Base-by-base conservation (phyloP, 2,888 invertebrate species). In the Ophonus ardosiacus region DNA sequence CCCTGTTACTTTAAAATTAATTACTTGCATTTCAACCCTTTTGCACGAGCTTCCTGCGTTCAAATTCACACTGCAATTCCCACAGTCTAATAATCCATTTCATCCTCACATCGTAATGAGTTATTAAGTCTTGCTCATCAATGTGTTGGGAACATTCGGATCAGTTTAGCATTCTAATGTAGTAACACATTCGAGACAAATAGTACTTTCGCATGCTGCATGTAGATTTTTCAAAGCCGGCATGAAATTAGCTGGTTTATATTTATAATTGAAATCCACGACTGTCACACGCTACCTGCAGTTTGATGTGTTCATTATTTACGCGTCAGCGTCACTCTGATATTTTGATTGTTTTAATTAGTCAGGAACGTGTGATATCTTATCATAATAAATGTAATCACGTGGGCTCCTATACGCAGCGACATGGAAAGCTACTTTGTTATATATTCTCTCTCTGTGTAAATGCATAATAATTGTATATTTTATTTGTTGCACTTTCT, bases 221-320 rank as follows among this genome's bases (percentile, higher is more conserved):
- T 63, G 24, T 43, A 24, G 18, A 84, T 84, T 84, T 84, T 84
- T 84, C 84, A 84, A 63, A 18, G 84, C 38, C 65, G 43, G 56
- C 83, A 83, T 76, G 40, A 83, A 83, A 83, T 83, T 83, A 84
- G 65, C 24, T 56, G 63, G 65, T 17, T 59, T 59, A 82, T 82
- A 74, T 83, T 83, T 83, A 83, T 83, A 83, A 83, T 83, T 83
- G 83, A 83, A 82, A 84, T 84, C 63, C 78, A 84, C 59, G 17
- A 74, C 78, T 84, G 84, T 84, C 78, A 84, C 84, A 84, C 84
- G 84, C 84, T 24, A 84, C 31, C n/a, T 71, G 40, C 71, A 68
- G 71, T 82, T 82, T 82, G 82, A 82, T 74, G 82, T 74, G 82
- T 82, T 82, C 57, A 82, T 82, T 82, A 74, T 74, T 74, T 74